These are phyloP conservation scores for Anagyrus pseudococci DNA, from an alignment of 2,888 invertebrate species.

Conservation along the genomic window DNA sequence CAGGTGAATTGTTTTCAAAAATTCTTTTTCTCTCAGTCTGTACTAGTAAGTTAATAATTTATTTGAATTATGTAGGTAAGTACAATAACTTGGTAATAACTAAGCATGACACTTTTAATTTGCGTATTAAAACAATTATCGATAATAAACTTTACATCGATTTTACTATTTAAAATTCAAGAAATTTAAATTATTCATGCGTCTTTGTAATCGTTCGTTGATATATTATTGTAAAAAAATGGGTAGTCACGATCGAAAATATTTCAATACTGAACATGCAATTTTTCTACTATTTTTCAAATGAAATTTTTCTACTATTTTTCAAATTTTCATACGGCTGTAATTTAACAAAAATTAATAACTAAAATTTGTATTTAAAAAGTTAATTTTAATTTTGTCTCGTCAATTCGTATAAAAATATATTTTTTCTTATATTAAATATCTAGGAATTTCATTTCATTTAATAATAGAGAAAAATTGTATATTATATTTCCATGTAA, in stretches of 20 bases:
- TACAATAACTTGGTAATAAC: constrained; percentile 43
- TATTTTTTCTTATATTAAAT: neutral
- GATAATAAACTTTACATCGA: no score
- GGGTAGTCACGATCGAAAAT: no score
- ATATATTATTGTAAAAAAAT: no score
- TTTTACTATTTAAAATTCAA: no score
- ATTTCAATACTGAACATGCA: no score
- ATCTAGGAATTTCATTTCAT: neutral
- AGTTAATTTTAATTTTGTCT: neutral
- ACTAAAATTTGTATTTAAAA: neutral
- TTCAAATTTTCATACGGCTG: no score
- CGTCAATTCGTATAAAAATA: neutral
- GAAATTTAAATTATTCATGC: no score
- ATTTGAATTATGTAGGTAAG: constrained; percentile 47
- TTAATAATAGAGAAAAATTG: neutral
- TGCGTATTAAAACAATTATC: constrained; percentile 40
- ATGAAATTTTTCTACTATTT: no score
- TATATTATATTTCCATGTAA: no score
- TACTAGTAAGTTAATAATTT: constrained; percentile 39
- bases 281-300: no score
- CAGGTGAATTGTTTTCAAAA: constrained; percentile 42
- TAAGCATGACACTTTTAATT: constrained; percentile 45
- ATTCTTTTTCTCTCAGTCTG: constrained; percentile 36
- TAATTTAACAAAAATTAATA: constrained; percentile 18
- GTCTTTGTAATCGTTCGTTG: no score